These are phyloP conservation scores for Leptopilina myrica DNA, from an alignment of 2,888 invertebrate genomes.

Conservation along the genomic window DNA sequence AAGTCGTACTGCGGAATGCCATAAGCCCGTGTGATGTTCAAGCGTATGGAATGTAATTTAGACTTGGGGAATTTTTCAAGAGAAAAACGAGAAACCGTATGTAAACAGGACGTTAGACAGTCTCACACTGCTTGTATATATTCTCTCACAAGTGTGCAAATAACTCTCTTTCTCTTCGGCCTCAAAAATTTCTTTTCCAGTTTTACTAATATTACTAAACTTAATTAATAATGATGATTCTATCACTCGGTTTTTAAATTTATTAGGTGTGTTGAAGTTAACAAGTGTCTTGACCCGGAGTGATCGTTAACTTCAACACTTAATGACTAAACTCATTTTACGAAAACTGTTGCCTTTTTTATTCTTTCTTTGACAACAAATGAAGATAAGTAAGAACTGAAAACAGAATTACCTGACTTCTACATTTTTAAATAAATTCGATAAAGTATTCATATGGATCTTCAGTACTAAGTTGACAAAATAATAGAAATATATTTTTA, in stretches of 20 bases:
- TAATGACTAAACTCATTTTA: conserved; percentile 45
- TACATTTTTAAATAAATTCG: too few relatives aligned
- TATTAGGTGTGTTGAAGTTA: too few relatives aligned
- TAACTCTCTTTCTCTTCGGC: conserved; percentile 44
- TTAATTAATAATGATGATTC: too few relatives aligned
- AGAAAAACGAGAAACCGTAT: conserved; percentile 55
- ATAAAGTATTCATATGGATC: too few relatives aligned
- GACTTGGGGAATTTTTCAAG: conserved; percentile 56
- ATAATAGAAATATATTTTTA: too few relatives aligned
- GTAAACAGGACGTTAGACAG: conserved; percentile 57
- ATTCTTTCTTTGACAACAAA: conserved; percentile 30
- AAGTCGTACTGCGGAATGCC: conserved; percentile 44
- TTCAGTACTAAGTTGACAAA: too few relatives aligned
- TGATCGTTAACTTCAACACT: too few relatives aligned
- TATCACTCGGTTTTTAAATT: too few relatives aligned
- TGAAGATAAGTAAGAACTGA: conserved; percentile 4
- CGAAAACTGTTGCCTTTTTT: conserved; percentile 42
- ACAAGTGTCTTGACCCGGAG: too few relatives aligned
- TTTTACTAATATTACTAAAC: conserved; percentile 43
- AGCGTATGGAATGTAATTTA: conserved; percentile 57
- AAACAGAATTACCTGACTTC: too few relatives aligned
- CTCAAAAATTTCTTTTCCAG: conserved; percentile 47
- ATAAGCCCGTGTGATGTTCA: conserved; percentile 51
- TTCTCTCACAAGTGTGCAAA: conserved; percentile 50
- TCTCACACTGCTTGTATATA: conserved; percentile 46